Conservation (phyloP, 2,888 invertebrate species). For the Hesperia comma region DNA sequence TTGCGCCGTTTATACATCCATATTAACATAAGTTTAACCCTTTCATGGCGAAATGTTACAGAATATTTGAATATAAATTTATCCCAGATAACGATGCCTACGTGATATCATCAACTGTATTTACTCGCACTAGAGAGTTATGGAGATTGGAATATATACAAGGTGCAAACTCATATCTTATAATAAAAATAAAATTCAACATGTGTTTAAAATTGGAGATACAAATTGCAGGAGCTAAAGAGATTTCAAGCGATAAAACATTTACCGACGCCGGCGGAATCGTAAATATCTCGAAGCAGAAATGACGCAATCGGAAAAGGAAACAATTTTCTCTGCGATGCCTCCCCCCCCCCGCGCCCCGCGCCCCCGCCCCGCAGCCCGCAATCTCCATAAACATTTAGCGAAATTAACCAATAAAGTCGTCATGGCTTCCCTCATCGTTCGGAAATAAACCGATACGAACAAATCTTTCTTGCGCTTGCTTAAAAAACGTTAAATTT, state of each 20-base stretch:
- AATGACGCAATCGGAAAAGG: constrained; percentile 32
- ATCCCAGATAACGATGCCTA: too few relatives aligned
- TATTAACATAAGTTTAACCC: too few relatives aligned
- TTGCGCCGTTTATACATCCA: too few relatives aligned
- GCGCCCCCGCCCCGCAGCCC: constrained; percentile 12
- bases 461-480: constrained; percentile 25
- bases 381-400: constrained; percentile 37
- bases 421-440: constrained; percentile 31
- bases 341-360: constrained; percentile 2
- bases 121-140: too few relatives aligned
- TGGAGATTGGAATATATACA: too few relatives aligned
- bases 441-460: constrained; percentile 25
- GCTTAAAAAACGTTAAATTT: constrained; percentile 23
- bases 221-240: neutral
- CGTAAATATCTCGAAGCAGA: constrained; percentile 18
- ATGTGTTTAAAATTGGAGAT: neutral
- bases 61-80: too few relatives aligned
- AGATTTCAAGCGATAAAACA: constrained; percentile 19
- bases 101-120: too few relatives aligned
- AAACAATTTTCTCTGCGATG: constrained; percentile 28
- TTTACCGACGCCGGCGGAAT: constrained; percentile 13
- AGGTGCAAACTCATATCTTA: neutral
- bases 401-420: constrained; percentile 36
- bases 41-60: too few relatives aligned
- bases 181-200: neutral